Base-by-base conservation (phyloP, 23 tunicate species). In the Styela clava region DNA sequence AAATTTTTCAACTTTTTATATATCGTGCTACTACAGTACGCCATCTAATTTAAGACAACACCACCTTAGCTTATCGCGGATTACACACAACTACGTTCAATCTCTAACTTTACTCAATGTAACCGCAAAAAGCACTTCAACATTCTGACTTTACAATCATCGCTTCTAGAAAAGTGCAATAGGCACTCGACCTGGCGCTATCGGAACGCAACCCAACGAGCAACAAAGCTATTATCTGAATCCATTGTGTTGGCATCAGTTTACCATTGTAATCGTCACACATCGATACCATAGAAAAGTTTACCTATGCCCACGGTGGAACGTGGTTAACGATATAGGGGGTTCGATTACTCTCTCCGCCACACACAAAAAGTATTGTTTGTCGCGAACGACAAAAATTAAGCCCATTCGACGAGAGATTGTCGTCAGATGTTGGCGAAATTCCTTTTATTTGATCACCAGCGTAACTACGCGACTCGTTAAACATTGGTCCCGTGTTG, bases 241-340 rank as follows among this genome's bases (percentile, higher is more conserved):
- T 16, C 22, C 31, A 67, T 67, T 67, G 71, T 67, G 24, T 25
- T 67, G 65, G 81, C 81, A 1, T 76, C 81, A 76, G 44, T 44
- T 76, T 76, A 37, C 81, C 9, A 76, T 76, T 76, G 81, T 76
- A 76, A n/a, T 76, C 81, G 81, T 76, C 81, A 76, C 81, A 76
- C 81, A 27, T 76, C 81, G 52, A 23, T 76, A 18, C 71, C 24
- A 67, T 22, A 27, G 71, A 67, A 67, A 44, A 44, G 56, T 44
- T 44, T 44, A 12, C 56, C 56, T 44, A 44, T 44, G 56, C 56
- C 56, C 56, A 5, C 56, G 12, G 56, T 12, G 12, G 12, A 5
- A 44, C 56, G 56, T 44, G 56, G 56, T 44, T 44, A 44, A 44
- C 56, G 56, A 44, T 44, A 44, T 44, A 44, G 12, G 56, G 56